Evolutionary conservation across 2,797 vertebrate genomes (phyloP).

Genomic region (Fringilla coelebs): DNA sequence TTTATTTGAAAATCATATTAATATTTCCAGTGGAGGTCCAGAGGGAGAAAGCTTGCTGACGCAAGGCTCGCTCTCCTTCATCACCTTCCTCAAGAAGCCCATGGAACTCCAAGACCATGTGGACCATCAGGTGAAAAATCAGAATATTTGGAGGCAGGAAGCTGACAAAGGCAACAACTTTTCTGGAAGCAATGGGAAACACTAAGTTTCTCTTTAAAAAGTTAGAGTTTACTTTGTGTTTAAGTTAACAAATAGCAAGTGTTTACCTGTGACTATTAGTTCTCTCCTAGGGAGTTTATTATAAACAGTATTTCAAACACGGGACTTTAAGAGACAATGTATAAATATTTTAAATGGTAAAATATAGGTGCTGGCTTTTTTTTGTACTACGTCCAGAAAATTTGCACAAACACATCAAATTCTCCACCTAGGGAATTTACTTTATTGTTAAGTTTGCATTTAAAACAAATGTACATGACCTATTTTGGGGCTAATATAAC

Average conservation of each 20-base stretch:
- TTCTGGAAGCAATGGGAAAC: background rate
- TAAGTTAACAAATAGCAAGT: constrained; percentile 32
- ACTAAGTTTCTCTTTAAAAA: background rate
- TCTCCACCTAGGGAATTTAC: constrained; percentile 68
- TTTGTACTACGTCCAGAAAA: constrained; percentile 74
- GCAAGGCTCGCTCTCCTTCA: background rate
- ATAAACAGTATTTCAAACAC: constrained; percentile 73
- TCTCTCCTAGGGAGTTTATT: constrained; percentile 62
- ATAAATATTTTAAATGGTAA: constrained; percentile 78
- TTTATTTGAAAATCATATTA: background rate
- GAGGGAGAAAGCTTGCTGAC: background rate
- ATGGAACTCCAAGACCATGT: accelerated
- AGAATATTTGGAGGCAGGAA: background rate
- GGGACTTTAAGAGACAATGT: constrained; percentile 67
- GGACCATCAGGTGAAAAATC: background rate
- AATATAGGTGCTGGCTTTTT: constrained; percentile 70
- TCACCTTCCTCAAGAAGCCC: background rate
- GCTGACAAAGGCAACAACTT: background rate
- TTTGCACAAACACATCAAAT: constrained; percentile 75
- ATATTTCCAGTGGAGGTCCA: background rate
- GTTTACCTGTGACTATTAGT: constrained; percentile 36
- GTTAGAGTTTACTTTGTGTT: background rate
- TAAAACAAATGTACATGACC: constrained; percentile 76
- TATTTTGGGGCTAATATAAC: constrained; percentile 78
- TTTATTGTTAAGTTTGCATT: constrained; percentile 78